phyloP scores from a whole-genome alignment of 2,888 invertebrate species.

The Lordiphosa fenestrarum region DNA sequence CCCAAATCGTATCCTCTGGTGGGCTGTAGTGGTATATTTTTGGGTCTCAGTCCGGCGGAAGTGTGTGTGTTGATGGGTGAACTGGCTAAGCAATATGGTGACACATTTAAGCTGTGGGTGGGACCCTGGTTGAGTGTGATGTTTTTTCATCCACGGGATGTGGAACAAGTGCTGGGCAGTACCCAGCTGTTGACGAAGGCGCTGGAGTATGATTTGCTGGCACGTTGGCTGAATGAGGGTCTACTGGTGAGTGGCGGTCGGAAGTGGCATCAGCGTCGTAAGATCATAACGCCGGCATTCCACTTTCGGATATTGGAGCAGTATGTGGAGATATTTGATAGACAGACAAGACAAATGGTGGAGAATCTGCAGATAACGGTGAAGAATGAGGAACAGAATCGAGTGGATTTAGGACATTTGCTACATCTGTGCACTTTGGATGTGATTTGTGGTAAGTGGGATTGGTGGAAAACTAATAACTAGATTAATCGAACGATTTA shows the following conservation, averaged over 20 bases:
- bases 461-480: no score
- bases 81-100: constrained; percentile 28
- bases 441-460: constrained; percentile 79
- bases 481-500: no score
- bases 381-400: constrained; percentile 60
- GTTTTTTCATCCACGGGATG: constrained; percentile 47
- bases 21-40: constrained; percentile 79
- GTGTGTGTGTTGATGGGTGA: constrained; percentile 26
- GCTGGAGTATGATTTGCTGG: constrained; percentile 44
- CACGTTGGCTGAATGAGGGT: constrained; percentile 64
- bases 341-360: constrained; percentile 82
- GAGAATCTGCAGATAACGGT: constrained; percentile 48
- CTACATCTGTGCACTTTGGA: constrained; percentile 79
- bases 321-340: constrained; percentile 85
- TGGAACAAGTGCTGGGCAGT: constrained; percentile 45
- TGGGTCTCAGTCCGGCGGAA: constrained; percentile 37
- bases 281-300: constrained; percentile 87
- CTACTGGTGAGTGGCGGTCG: constrained; percentile 51
- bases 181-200: constrained; percentile 48
- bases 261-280: constrained; percentile 85
- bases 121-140: constrained; percentile 46
- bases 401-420: constrained; percentile 82
- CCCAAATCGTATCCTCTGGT: constrained; percentile 80
- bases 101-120: constrained; percentile 50
- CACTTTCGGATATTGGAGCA: constrained; percentile 88